These are phyloP conservation scores for Oligia latruncula DNA, from an alignment of 2,888 invertebrate genomes.

Conservation along the genomic window DNA sequence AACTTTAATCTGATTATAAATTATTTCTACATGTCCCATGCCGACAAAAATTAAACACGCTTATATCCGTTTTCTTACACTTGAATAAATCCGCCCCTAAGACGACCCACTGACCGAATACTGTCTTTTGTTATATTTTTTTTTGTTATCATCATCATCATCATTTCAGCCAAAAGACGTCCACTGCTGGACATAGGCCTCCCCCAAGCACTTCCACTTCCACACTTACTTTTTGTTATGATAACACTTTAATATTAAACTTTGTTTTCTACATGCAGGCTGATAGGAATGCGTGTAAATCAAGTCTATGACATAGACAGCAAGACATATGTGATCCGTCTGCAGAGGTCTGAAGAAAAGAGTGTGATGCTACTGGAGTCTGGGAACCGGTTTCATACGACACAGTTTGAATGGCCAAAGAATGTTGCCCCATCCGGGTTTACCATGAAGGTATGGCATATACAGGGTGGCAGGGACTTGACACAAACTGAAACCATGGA, in stretches of 20 bases:
- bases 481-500: background rate
- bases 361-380: conserved; percentile 97
- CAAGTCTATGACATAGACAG: conserved; percentile 99
- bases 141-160: no score
- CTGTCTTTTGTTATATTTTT: no score
- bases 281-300: conserved; percentile 97
- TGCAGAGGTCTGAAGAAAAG: conserved; percentile 96
- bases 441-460: conserved; percentile 96
- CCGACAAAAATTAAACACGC: background rate
- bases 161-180: no score
- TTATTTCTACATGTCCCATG: no score
- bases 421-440: conserved; percentile 98
- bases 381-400: conserved; percentile 97
- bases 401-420: conserved; percentile 99
- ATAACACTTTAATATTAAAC: background rate
- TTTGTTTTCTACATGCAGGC: conserved; percentile 83
- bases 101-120: no score
- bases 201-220: no score
- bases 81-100: no score
- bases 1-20: background rate
- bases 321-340: conserved; percentile 97
- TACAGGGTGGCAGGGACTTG: background rate
- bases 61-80: background rate
- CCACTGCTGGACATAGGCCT: no score
- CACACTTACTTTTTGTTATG: no score